Evolutionary conservation across 2,888 invertebrate genomes (phyloP).

Genomic region (Eucera pruinosa): DNA sequence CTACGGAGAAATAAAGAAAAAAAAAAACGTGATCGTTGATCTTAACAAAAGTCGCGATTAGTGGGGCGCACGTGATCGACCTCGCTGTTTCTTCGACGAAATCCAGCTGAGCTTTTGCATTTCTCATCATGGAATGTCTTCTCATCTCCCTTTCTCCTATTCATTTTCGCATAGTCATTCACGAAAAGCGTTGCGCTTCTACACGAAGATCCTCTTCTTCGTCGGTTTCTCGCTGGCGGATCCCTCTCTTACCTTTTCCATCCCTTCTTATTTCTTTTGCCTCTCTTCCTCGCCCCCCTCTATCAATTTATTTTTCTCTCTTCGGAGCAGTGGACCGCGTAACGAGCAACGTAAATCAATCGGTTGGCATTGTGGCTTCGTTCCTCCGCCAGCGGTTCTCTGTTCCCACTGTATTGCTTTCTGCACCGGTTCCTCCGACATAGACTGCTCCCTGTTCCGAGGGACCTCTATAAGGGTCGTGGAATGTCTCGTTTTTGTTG

Average conservation of each 20-base stretch:
- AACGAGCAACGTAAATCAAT: slow-evolving; percentile 85
- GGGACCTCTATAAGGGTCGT: not conserved
- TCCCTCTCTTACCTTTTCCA: slow-evolving; percentile 28
- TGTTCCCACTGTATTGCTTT: slow-evolving; percentile 8
- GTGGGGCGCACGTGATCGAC: slow-evolving; percentile 58
- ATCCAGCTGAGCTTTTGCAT: slow-evolving; percentile 45
- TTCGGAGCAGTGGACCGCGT: slow-evolving; percentile 83
- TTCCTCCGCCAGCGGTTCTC: slow-evolving; percentile 71
- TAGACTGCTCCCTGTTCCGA: not conserved
- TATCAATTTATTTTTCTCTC: slow-evolving; percentile 81
- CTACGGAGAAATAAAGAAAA: slow-evolving; percentile 45
- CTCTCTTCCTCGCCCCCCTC: slow-evolving; percentile 60
- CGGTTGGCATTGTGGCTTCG: slow-evolving; percentile 82
- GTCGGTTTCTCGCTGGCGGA: slow-evolving; percentile 19
- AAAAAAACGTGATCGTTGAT: slow-evolving; percentile 54
- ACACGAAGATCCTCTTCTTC: slow-evolving; percentile 25
- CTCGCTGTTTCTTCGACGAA: slow-evolving; percentile 46
- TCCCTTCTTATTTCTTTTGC: slow-evolving; percentile 19
- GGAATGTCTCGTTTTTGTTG: slow-evolving; percentile 8
- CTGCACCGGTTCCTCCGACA: not conserved
- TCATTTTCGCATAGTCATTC: slow-evolving; percentile 26
- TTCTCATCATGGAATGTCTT: no score
- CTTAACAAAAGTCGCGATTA: slow-evolving; percentile 68
- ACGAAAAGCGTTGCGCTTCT: slow-evolving; percentile 40
- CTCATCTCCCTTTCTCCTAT: slow-evolving; percentile 62